Evolutionary conservation across 2,113 vertebrate species (phyloP), one percentile per base, ranked within the genome.

Genomic region (Oryzias melastigma): DNA sequence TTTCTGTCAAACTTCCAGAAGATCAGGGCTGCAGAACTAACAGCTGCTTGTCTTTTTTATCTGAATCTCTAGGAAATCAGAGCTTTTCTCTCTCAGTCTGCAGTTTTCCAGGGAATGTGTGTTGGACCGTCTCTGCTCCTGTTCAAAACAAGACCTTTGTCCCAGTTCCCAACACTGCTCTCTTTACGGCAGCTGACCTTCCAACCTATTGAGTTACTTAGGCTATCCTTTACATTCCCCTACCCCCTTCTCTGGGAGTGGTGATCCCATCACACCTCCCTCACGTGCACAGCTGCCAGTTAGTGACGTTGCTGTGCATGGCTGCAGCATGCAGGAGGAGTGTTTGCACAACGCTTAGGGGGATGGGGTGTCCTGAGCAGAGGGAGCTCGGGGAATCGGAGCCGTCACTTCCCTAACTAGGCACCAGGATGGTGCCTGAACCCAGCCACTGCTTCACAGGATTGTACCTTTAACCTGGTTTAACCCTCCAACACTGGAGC

Each of bases 81-180:
- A 44, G 64, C 51, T 71, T 80, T 82, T 86, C 78, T 25, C n/a
- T 43, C 7, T 5, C 5, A 40, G 59, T 55, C 72, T 71, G 49
- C 62, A 75, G 66, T 2, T 13, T 35, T 35, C 12, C 35, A 35
- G 35, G 35, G 35, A 35, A 35, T 3, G 35, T 12, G 35, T 35
- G 35, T 35, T 8, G 35, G 10, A 10, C 45, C 56, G 19, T 17
- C 24, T 18, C 22, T 2, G 55, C 15, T 14, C 58, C 40, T 3
- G 7, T 51, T 48, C 67, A 81, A 86, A 88, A 91, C 91, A 89
- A 80, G 87, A 93, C 89, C 91, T 91, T 91, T 92, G 81, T 87
- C 85, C 91, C 77, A 91, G 83, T 92, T 92, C 87, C 85, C 79
- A 66, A 46, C 43, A 53, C 3, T 29, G 62, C 5, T 40, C 70